Conservation (phyloP, 2,888 invertebrate species). For the Hybos culiciformis region DNA sequence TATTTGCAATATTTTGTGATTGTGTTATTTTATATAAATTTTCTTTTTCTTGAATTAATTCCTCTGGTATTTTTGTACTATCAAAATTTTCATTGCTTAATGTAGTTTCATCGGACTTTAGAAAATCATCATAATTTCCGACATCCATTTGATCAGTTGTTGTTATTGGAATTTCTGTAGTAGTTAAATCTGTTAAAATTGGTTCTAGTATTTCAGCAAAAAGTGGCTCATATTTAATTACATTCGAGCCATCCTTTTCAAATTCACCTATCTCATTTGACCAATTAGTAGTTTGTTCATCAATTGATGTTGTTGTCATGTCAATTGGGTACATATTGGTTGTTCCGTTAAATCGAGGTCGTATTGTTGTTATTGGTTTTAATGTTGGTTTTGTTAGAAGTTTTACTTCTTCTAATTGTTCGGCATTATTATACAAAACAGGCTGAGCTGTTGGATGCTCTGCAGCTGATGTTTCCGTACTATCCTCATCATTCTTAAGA, state of each 20-base stretch:
- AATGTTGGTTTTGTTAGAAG: conserved; percentile 13
- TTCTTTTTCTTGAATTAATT: no score
- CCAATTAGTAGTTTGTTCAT: background rate
- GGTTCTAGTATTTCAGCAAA: conserved; percentile 25
- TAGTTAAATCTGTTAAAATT: conserved; percentile 20
- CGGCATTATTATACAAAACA: conserved; percentile 5
- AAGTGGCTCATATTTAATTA: conserved; percentile 23
- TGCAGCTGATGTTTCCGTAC: conserved; percentile 9
- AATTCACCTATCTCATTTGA: conserved; percentile 4
- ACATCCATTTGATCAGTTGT: no score
- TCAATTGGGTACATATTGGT: conserved; percentile 19
- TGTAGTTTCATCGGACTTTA: no score
- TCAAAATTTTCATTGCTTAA: no score
- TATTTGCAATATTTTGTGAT: background rate
- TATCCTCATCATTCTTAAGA: conserved; percentile 21
- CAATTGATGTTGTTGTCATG: conserved; percentile 19
- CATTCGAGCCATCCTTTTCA: conserved; percentile 13
- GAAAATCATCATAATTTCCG: no score
- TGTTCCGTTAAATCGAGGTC: conserved; percentile 15
- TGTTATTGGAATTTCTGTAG: conserved; percentile 11
- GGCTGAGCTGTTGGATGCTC: conserved; percentile 13
- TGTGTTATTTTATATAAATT: no score
- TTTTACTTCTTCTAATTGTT: conserved; percentile 11
- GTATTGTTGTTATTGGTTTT: conserved; percentile 11
- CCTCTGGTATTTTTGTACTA: no score